Percentiles rank a stretch among this genome's conserved stretches.
phyloP scores from a whole-genome alignment of 2,888 invertebrate genomes.

The Hypselothyrea guttata region DNA sequence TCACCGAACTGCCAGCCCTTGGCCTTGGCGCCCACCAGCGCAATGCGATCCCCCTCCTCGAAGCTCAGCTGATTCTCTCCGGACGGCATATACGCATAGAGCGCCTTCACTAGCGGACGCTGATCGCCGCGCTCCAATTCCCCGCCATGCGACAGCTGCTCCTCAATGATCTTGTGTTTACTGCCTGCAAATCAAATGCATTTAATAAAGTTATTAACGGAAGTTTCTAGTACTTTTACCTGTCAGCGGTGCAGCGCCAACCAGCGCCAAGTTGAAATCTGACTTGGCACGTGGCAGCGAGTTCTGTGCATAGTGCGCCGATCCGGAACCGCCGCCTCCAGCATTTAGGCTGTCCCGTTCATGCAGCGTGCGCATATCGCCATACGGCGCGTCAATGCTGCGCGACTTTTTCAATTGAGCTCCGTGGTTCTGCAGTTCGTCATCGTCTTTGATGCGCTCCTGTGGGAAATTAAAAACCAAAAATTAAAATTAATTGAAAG shows the following conservation, averaged over 20 bases:
- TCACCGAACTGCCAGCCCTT: constrained; percentile 99
- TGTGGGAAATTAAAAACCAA: constrained; percentile 29
- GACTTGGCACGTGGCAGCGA: constrained; percentile 90
- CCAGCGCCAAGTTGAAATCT: constrained; percentile 89
- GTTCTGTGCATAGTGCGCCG: constrained; percentile 82
- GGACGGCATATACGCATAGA: constrained; percentile 93
- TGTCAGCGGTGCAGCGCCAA: constrained; percentile 50
- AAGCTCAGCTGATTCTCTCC: constrained; percentile 96
- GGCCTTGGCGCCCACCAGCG: constrained; percentile 93
- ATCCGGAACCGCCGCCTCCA: constrained; percentile 19
- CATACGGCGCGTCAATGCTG: constrained; percentile 93
- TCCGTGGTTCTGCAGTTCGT: constrained; percentile 78
- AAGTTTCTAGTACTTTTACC: constrained; percentile 20
- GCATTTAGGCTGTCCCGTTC: constrained; percentile 80
- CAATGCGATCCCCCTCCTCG: constrained; percentile 94
- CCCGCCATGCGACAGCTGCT: constrained; percentile 37
- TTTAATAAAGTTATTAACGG: rapidly evolving
- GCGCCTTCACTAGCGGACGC: constrained; percentile 90
- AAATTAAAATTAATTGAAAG: not conserved
- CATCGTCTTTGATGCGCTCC: constrained; percentile 84
- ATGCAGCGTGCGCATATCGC: constrained; percentile 88
- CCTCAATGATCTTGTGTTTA: constrained; percentile 66
- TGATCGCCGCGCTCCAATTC: constrained; percentile 83
- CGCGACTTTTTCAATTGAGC: constrained; percentile 92
- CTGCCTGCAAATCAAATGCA: constrained; percentile 34